phyloP scores from a whole-genome alignment of 2,113 vertebrate genomes.

The Eira barbara region DNA sequence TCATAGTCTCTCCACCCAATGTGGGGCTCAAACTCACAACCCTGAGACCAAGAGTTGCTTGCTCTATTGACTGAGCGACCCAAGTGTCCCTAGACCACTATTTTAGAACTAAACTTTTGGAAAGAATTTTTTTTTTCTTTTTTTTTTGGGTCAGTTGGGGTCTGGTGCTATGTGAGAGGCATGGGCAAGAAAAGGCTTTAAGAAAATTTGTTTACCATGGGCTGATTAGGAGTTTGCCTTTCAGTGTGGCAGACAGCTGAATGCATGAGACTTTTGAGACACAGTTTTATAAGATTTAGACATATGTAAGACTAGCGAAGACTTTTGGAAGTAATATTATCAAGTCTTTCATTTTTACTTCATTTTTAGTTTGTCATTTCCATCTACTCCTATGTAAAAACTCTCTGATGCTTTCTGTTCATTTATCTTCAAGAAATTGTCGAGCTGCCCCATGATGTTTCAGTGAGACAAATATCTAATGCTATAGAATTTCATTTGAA shows the following conservation, averaged over 20 bases:
- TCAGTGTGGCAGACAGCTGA: background rate
- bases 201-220: background rate
- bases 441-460: background rate
- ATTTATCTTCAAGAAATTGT: background rate
- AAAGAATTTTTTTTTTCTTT: background rate
- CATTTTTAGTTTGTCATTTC: background rate
- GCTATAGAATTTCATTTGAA: background rate
- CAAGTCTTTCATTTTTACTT: background rate
- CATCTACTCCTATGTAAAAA: background rate
- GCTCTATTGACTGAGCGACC: background rate
- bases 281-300: background rate
- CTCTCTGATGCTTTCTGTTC: background rate
- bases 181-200: background rate
- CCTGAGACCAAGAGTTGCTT: background rate
- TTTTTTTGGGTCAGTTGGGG: background rate
- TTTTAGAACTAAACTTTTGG: background rate
- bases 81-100: background rate
- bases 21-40: background rate
- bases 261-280: background rate
- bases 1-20: background rate
- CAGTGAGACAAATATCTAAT: background rate
- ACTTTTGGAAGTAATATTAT: background rate
- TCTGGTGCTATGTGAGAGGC: background rate
- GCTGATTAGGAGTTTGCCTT: background rate
- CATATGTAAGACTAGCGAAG: background rate